A percentile compares a stretch with the other conserved stretches of the same genome.
phyloP scores from a whole-genome alignment of 2,888 invertebrate species.

The Cheilosia grossa region DNA sequence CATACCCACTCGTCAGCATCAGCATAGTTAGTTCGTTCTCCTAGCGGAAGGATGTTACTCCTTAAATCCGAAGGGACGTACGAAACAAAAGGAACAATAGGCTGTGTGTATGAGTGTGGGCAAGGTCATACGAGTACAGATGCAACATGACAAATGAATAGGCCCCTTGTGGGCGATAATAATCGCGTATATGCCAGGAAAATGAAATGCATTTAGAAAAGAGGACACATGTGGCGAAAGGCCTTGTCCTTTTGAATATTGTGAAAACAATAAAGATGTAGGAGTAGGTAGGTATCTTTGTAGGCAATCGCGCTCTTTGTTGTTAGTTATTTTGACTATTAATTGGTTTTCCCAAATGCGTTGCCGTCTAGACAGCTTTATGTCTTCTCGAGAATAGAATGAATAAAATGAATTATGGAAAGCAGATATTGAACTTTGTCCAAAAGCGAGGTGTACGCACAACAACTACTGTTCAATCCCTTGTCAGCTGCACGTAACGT shows the following conservation, averaged over 20 bases:
- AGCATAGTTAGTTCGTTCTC: constrained; percentile 22
- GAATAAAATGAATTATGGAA: background rate
- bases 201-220: background rate
- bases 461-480: background rate
- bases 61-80: constrained; percentile 24
- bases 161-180: constrained; percentile 21
- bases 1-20: constrained; percentile 2
- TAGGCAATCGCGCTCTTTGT: background rate
- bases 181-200: background rate
- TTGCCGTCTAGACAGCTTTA: constrained; percentile 34
- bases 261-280: constrained; percentile 1
- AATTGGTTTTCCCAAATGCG: constrained; percentile 23
- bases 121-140: constrained; percentile 54
- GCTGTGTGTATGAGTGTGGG: constrained; percentile 15
- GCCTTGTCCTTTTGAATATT: constrained; percentile 34
- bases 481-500: constrained; percentile 19
- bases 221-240: constrained; percentile 6
- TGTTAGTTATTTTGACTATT: constrained; percentile 10
- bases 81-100: constrained; percentile 8
- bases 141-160: constrained; percentile 27
- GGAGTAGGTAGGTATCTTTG: background rate
- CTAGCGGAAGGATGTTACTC: constrained; percentile 39
- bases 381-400: background rate
- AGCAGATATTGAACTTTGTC: constrained; percentile 1
- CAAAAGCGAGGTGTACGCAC: constrained; percentile 16